A percentile compares a stretch with the other conserved stretches of the same genome.
These are phyloP conservation scores for Platalea minor DNA, from an alignment of 2,797 vertebrate species.

Conservation along the genomic window DNA sequence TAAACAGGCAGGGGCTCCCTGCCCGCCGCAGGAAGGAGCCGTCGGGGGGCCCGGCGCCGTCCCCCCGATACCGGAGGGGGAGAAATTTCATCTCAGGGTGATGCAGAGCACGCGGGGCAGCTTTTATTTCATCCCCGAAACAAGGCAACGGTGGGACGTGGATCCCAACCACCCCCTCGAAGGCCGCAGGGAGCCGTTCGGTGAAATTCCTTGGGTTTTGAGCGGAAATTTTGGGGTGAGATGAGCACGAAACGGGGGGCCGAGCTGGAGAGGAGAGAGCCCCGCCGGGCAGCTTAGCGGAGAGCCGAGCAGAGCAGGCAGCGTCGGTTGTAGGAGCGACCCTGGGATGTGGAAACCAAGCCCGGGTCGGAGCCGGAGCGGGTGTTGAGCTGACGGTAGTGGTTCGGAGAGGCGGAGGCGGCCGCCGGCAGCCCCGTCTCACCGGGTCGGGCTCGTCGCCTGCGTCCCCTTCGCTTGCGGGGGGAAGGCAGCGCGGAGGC, in stretches of 20 bases:
- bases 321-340: background rate
- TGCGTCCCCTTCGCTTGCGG: background rate
- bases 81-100: background rate
- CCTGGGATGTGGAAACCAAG: background rate
- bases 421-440: background rate
- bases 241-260: background rate
- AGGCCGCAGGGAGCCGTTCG: background rate
- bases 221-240: background rate
- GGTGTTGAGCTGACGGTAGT: background rate
- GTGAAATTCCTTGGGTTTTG: accelerated
- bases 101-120: background rate
- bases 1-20: background rate
- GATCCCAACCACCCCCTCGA: background rate
- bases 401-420: background rate
- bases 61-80: background rate
- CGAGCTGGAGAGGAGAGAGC: background rate
- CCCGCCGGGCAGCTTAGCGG: background rate
- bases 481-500: background rate
- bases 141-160: background rate
- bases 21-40: background rate
- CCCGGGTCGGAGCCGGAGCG: background rate
- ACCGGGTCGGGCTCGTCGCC: accelerated
- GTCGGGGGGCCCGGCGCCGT: background rate
- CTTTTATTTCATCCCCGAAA: background rate
- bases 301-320: background rate